phyloP scores from a whole-genome alignment of 2,797 vertebrate genomes.

The Cossypha polioptera region DNA sequence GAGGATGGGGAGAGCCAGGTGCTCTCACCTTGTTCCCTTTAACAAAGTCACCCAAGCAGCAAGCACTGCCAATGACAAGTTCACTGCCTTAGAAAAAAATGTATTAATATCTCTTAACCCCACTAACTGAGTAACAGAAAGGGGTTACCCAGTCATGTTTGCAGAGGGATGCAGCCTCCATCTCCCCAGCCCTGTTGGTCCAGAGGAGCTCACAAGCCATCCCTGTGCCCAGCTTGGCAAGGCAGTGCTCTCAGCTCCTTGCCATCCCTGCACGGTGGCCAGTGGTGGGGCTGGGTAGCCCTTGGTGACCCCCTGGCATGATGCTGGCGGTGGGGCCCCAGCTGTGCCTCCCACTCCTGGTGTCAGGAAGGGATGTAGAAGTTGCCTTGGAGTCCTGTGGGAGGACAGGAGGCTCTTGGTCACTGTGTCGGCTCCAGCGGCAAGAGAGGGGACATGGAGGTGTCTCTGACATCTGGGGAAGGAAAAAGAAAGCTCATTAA shows the following conservation, averaged over 20 bases:
- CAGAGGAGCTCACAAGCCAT: background rate
- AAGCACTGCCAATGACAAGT: background rate
- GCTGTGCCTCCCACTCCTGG: background rate
- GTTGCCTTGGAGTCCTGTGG: background rate
- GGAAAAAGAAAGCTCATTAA: slow-evolving; percentile 2
- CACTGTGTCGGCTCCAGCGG: background rate
- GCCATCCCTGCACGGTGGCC: rapidly evolving
- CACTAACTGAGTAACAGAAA: background rate
- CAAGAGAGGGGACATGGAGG: background rate
- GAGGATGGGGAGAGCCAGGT: background rate
- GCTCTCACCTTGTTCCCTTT: background rate
- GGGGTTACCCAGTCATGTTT: background rate
- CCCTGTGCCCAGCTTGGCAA: background rate
- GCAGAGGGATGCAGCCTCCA: background rate
- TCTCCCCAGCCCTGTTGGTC: background rate
- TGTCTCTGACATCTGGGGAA: slow-evolving; percentile 19
- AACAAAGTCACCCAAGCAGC: background rate
- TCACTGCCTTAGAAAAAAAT: background rate
- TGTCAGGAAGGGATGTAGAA: background rate
- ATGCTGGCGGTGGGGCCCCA: rapidly evolving
- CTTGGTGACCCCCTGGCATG: rapidly evolving
- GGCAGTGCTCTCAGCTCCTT: background rate
- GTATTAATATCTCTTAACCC: background rate
- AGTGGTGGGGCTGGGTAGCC: background rate
- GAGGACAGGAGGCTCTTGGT: background rate